A percentile compares a stretch with the other conserved stretches of the same genome.
Evolutionary conservation across 2,888 invertebrate species (phyloP).

Genomic region (Campopleginae sp.): DNA sequence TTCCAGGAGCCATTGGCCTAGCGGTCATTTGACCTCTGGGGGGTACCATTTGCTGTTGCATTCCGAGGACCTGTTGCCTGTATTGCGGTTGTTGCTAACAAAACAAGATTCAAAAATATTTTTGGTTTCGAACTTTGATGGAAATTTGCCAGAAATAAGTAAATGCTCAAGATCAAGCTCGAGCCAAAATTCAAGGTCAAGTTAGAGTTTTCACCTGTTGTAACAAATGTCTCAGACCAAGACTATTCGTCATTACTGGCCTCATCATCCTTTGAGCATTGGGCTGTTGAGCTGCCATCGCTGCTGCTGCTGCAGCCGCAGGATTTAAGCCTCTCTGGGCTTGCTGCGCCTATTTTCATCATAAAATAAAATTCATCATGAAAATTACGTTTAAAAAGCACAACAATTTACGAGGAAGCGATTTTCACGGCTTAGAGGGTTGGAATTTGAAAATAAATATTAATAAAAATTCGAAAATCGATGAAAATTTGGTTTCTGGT

Average conservation of each 20-base stretch:
- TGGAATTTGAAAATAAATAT: background rate
- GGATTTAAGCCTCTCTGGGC: slow-evolving; percentile 81
- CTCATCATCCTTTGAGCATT: slow-evolving; percentile 89
- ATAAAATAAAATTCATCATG: background rate
- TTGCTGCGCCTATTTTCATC: slow-evolving; percentile 79
- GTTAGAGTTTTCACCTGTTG: slow-evolving; percentile 87
- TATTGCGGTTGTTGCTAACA: slow-evolving; percentile 88
- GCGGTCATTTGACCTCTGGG: slow-evolving; percentile 84
- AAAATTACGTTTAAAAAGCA: background rate
- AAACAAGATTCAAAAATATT: slow-evolving; percentile 2
- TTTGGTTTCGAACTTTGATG: background rate
- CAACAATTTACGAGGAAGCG: background rate
- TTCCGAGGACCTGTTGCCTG: slow-evolving; percentile 87
- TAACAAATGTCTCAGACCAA: slow-evolving; percentile 91
- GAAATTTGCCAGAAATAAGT: background rate
- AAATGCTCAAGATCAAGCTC: background rate
- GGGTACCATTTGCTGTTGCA: slow-evolving; percentile 85
- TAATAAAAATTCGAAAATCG: no score
- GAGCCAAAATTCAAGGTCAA: background rate
- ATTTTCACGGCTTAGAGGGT: background rate
- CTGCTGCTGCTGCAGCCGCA: slow-evolving; percentile 78
- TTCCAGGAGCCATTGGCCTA: slow-evolving; percentile 82
- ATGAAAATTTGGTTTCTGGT: no score
- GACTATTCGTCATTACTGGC: slow-evolving; percentile 91
- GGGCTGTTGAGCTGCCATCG: slow-evolving; percentile 82